Percentiles rank a stretch among this genome's conserved stretches.
These are phyloP conservation scores for Columba janthina DNA, from an alignment of 2,113 vertebrate genomes.

Conservation along the genomic window DNA sequence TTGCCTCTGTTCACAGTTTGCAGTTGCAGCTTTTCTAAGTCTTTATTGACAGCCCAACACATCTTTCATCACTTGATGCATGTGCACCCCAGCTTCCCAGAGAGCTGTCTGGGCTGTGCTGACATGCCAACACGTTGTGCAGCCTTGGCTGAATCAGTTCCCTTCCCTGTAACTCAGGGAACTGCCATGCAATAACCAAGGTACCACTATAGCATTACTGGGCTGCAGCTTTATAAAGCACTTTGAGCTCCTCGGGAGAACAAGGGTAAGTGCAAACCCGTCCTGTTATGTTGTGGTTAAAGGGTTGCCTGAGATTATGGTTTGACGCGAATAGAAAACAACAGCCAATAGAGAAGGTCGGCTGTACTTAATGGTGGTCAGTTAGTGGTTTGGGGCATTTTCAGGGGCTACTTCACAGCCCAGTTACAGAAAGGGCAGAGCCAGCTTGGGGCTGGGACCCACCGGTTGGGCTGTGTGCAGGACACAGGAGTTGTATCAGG, in stretches of 20 bases:
- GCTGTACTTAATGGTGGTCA: neutral
- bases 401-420: neutral
- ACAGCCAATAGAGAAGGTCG: neutral
- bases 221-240: neutral
- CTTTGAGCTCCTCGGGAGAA: neutral
- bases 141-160: neutral
- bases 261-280: neutral
- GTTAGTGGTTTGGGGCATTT: neutral
- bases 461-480: neutral
- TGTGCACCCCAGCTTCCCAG: neutral
- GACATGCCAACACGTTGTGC: neutral
- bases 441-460: neutral
- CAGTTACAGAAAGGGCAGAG: neutral
- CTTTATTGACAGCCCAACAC: neutral
- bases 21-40: neutral
- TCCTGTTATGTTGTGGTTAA: neutral
- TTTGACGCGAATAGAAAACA: neutral
- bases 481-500: neutral
- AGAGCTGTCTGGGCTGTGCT: neutral
- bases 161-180: neutral
- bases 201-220: neutral
- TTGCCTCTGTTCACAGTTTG: neutral
- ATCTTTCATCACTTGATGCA: neutral
- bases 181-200: neutral
- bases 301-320: neutral